Base-by-base conservation (phyloP, 2,113 vertebrate genomes). In the Ornithorhynchus anatinus region DNA sequence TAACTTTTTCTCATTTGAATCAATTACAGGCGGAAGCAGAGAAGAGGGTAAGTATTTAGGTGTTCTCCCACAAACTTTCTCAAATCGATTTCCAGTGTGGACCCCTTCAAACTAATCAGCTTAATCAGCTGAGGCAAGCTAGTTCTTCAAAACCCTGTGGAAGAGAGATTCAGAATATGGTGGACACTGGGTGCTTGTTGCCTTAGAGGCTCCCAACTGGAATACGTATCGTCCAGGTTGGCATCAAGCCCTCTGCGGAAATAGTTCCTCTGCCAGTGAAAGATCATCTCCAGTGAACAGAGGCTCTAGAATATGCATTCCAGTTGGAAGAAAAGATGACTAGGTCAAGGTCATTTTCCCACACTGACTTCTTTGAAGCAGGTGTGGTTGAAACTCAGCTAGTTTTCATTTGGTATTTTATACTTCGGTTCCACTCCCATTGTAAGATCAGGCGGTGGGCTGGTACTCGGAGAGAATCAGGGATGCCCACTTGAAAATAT, bases 31-130 rank as follows among this genome's bases (percentile, higher is more conserved):
- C 69, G 20, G 47, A 23, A 12, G 7, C 1, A 42, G 27, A 57
- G 39, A 65, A 51, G 36, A 75, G 69, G 56, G 57, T 40, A 44
- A 32, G 20, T 17, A 33, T 17, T 8, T 20, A 22, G 25, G 38
- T 19, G 63, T 65, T 71, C 19, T 43, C 51, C 62, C 52, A 62
- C 51, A n/a, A 37, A 58, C 13, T 35, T 53, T 52, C 53, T 27
- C 31, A 69, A 75, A 32, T 51, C 15, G 23, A 27, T 42, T 37
- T 64, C 59, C 25, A 43, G 51, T 35, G 45, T 42, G 39, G 65
- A 42, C 40, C 32, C 14, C 70, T 81, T 68, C 53, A 69, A 80
- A 66, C 43, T n/a, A 64, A 40, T 52, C 38, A 45, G 44, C 29
- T 42, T 71, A 27, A 48, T 56, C 22, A 58, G 15, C 45, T 27